Percentiles rank a stretch among this genome's conserved stretches.
phyloP scores from a whole-genome alignment of 2,113 vertebrate species.

The Litocranius walleri region DNA sequence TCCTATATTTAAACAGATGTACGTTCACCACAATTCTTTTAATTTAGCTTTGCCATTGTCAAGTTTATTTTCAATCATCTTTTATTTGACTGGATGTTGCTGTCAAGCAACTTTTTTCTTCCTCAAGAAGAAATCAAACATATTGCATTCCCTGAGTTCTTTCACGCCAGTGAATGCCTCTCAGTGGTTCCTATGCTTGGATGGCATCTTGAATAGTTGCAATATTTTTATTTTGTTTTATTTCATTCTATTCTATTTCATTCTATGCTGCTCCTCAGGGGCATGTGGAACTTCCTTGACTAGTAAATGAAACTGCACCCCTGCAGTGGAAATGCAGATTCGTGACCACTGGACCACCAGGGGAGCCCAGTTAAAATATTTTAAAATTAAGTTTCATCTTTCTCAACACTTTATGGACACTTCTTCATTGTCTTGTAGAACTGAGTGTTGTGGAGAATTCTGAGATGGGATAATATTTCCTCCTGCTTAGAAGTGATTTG shows the following conservation, averaged over 20 bases:
- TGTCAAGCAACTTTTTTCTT: slow-evolving; percentile 15
- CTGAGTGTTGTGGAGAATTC: neutral
- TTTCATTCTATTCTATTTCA: neutral
- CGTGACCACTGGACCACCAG: neutral
- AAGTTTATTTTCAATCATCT: neutral
- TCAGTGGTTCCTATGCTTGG: neutral
- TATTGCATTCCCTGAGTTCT: neutral
- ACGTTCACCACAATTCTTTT: neutral
- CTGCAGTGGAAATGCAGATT: neutral
- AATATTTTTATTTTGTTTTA: neutral
- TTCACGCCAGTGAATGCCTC: neutral
- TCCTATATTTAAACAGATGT: neutral
- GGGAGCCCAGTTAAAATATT: neutral
- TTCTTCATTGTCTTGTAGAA: neutral
- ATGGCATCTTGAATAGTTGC: neutral
- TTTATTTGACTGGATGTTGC: neutral
- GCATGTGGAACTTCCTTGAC: neutral
- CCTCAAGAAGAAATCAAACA: neutral
- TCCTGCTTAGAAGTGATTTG: neutral
- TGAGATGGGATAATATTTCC: neutral
- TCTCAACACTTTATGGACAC: neutral
- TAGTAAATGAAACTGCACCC: neutral
- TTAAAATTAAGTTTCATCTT: slow-evolving; percentile 26
- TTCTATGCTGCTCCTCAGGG: neutral
- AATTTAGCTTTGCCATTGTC: neutral